Conservation (phyloP, 2,797 vertebrate species). For the Sciurus vulgaris region DNA sequence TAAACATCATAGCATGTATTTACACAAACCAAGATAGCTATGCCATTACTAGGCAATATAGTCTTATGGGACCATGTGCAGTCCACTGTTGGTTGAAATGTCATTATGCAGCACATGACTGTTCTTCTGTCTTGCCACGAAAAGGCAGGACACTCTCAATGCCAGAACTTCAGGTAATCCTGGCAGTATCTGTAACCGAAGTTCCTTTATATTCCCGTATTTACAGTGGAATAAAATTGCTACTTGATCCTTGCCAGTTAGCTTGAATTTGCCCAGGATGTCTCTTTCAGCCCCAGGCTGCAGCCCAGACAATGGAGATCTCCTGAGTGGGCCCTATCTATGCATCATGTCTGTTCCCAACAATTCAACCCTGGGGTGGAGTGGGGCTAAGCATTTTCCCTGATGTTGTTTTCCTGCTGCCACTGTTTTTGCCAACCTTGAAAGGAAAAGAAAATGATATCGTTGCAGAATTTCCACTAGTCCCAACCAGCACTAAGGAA, state of each 20-base stretch:
- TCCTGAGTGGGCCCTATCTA: not conserved
- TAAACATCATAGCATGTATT: not conserved
- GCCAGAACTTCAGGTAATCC: conserved; percentile 52
- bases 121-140: conserved; percentile 2
- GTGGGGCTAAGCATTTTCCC: not conserved
- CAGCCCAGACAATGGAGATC: conserved; percentile 35
- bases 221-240: conserved; percentile 23
- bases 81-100: not conserved
- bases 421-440: conserved; percentile 55
- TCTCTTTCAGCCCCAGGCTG: conserved; percentile 12
- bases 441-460: conserved; percentile 43
- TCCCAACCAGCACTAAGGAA: conserved; percentile 54
- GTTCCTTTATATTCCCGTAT: not conserved
- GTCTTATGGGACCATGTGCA: not conserved
- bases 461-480: conserved; percentile 16
- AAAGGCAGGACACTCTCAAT: not conserved
- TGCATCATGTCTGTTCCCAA: not conserved
- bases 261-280: conserved; percentile 13
- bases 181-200: not conserved
- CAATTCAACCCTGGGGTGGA: not conserved
- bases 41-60: not conserved
- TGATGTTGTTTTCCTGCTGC: conserved; percentile 36
- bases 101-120: not conserved
- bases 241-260: not conserved
- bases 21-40: not conserved